Percentiles rank a stretch among this genome's conserved stretches.
phyloP scores from a whole-genome alignment of 1,140 invertebrate species.

The Diachasma alloeum region DNA sequence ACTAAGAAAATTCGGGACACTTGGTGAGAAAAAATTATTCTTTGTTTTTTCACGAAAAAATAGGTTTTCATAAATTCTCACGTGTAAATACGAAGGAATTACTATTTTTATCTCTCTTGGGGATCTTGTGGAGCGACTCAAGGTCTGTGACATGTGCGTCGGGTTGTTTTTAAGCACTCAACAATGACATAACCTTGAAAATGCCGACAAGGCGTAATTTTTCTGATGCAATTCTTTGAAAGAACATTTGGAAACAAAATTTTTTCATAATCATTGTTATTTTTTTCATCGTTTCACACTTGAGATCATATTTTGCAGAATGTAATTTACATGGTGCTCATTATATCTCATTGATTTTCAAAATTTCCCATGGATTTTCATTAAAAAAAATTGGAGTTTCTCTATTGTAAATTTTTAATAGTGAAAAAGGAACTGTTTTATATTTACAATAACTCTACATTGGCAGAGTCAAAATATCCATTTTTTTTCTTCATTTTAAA shows the following conservation, averaged over 20 bases:
- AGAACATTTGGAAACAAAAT: no score
- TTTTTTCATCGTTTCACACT: no score
- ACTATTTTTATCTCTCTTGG: not conserved
- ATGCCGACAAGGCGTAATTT: not conserved
- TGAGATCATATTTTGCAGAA: no score
- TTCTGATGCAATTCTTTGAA: not conserved
- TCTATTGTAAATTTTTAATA: no score
- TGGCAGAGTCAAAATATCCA: not conserved
- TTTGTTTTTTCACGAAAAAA: not conserved
- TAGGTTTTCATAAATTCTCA: no score
- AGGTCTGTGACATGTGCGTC: not conserved
- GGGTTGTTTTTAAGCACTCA: not conserved
- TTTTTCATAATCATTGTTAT: no score
- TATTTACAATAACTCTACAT: not conserved
- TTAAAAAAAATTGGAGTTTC: no score
- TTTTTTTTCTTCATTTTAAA: not conserved
- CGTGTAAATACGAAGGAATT: not conserved
- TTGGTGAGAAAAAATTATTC: slow-evolving; percentile 72
- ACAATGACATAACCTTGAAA: not conserved
- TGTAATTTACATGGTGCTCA: no score
- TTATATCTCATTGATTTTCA: no score
- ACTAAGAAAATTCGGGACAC: slow-evolving; percentile 90
- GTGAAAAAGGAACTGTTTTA: not conserved
- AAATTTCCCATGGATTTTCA: no score
- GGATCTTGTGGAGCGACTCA: no score